phyloP scores from a whole-genome alignment of 2,888 invertebrate species.

The Tachina fera region DNA sequence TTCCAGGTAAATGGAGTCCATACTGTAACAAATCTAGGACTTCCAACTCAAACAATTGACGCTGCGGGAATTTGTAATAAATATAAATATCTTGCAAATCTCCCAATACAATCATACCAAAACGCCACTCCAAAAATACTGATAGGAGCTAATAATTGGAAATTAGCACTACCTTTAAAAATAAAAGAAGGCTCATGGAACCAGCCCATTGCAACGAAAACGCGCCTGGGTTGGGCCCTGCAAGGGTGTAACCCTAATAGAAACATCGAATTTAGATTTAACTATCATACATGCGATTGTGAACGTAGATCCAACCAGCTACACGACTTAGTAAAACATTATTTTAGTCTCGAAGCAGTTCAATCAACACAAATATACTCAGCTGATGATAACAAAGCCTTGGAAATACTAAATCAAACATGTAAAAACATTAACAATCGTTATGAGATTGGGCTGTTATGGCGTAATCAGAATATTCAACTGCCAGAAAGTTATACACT shows the following conservation, averaged over 20 bases:
- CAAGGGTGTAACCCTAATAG: constrained; percentile 3
- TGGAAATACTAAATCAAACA: constrained; percentile 30
- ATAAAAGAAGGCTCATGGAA: constrained; percentile 37
- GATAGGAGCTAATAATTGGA: not conserved
- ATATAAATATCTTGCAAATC: constrained; percentile 6
- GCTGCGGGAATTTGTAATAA: no score
- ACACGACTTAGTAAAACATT: not conserved
- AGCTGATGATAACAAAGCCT: constrained; percentile 20
- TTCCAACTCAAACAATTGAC: no score
- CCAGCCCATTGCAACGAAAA: constrained; percentile 43
- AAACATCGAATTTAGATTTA: no score
- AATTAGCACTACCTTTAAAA: constrained; percentile 32
- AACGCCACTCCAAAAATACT: constrained; percentile 34
- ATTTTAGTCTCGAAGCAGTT: constrained; percentile 36
- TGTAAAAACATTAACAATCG: constrained; percentile 27
- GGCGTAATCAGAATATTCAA: constrained; percentile 36
- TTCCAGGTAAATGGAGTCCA: constrained; percentile 41
- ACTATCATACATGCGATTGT: no score
- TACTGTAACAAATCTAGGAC: constrained; percentile 39
- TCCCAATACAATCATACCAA: constrained; percentile 47
- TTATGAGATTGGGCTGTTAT: constrained; percentile 44
- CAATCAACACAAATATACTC: constrained; percentile 25
- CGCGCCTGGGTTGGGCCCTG: constrained; percentile 27
- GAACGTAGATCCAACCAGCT: no score
- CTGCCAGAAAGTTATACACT: constrained; percentile 49